Evolutionary conservation across 2,113 vertebrate genomes (phyloP).

Genomic region (Cololabis saira): DNA sequence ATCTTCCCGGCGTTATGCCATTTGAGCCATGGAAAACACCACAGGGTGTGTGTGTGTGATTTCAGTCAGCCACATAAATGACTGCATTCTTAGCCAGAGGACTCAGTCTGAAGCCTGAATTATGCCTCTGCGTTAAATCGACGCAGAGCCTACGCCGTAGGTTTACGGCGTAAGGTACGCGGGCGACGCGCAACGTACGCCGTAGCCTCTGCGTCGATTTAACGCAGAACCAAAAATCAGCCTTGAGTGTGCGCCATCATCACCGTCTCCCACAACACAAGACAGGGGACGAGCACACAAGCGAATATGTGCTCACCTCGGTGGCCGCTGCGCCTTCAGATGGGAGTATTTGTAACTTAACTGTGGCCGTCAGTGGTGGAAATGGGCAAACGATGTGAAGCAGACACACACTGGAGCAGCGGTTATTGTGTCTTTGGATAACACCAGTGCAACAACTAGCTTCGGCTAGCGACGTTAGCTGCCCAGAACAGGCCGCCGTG

Average conservation of each 20-base stretch:
- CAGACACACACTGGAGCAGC: constrained; percentile 46
- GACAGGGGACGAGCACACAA: constrained; percentile 72
- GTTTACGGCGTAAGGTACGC: too few relatives aligned
- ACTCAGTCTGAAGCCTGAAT: too few relatives aligned
- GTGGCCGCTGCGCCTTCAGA: constrained; percentile 20
- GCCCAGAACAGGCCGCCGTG: constrained; percentile 69
- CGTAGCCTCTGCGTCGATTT: too few relatives aligned
- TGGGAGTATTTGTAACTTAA: constrained; percentile 10
- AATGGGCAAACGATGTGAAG: constrained; percentile 25
- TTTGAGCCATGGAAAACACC: neutral
- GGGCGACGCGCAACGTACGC: too few relatives aligned
- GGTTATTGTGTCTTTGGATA: constrained; percentile 73
- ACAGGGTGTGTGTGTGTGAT: neutral
- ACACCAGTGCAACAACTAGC: constrained; percentile 75
- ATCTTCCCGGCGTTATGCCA: neutral
- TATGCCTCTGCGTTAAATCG: too few relatives aligned
- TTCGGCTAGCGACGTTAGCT: constrained; percentile 71
- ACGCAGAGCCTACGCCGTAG: too few relatives aligned
- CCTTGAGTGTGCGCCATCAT: constrained; percentile 81
- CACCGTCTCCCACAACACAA: constrained; percentile 75
- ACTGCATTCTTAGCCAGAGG: constrained; percentile 57
- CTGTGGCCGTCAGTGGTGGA: constrained; percentile 14
- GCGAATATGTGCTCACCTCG: constrained; percentile 42
- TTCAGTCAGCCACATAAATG: constrained; percentile 24
- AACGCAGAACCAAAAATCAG: too few relatives aligned